A percentile compares a stretch with the other conserved stretches of the same genome.
Conservation (phyloP, 2,797 vertebrate genomes). For the Mormyrus hasselquistii region DNA sequence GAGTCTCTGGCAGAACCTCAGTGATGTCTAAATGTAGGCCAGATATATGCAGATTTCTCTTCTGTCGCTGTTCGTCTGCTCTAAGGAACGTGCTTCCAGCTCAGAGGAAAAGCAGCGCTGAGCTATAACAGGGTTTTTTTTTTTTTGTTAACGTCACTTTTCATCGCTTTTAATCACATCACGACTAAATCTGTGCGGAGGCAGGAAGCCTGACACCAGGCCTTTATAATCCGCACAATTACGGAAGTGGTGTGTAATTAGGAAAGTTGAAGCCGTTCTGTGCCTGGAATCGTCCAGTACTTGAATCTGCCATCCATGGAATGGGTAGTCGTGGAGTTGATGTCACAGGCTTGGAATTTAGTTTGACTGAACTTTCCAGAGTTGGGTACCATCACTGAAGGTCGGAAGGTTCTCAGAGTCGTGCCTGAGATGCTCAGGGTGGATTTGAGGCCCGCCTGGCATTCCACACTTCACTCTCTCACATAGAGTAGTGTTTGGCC, state of each 20-base stretch:
- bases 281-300: neutral
- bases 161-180: slow-evolving; percentile 31
- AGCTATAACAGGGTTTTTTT: neutral
- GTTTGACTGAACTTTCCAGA: neutral
- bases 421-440: neutral
- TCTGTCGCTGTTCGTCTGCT: neutral
- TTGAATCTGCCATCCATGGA: neutral
- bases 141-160: slow-evolving; percentile 8
- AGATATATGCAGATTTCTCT: neutral
- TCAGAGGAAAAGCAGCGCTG: slow-evolving; percentile 17
- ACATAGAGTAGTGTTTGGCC: neutral
- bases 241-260: slow-evolving; percentile 26
- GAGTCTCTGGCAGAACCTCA: neutral
- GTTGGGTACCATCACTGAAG: neutral
- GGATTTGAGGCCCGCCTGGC: neutral
- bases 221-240: slow-evolving; percentile 42
- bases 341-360: neutral
- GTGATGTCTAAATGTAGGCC: neutral
- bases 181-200: slow-evolving; percentile 38
- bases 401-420: neutral
- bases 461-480: neutral
- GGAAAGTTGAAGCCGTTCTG: slow-evolving; percentile 9
- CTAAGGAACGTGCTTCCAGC: neutral
- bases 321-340: neutral
- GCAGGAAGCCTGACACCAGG: slow-evolving; percentile 36